These are phyloP conservation scores for Macquaria ambigua DNA, from an alignment of 2,113 vertebrate genomes.

Conservation along the genomic window DNA sequence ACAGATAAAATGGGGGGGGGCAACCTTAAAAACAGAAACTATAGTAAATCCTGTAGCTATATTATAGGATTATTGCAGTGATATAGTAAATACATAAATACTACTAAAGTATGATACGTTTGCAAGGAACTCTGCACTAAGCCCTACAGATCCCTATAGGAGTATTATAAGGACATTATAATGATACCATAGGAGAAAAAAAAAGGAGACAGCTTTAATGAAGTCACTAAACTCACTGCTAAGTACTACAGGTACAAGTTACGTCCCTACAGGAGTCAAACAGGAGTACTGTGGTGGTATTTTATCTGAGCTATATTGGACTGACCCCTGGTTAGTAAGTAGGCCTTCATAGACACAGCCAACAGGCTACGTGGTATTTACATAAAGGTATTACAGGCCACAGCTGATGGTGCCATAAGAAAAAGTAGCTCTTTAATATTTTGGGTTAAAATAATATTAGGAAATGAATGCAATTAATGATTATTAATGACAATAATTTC, in stretches of 20 bases:
- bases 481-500: not conserved
- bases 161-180: not conserved
- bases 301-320: not conserved
- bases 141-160: conserved; percentile 23
- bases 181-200: conserved; percentile 9
- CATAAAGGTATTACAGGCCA: not conserved
- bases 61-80: conserved; percentile 46
- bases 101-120: not conserved
- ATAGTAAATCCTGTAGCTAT: conserved; percentile 26
- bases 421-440: not conserved
- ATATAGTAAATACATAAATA: conserved; percentile 34
- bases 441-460: no score
- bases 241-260: not conserved
- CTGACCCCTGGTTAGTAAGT: not conserved
- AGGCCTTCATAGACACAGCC: conserved; percentile 16
- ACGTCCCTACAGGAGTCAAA: conserved; percentile 3
- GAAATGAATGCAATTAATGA: not conserved
- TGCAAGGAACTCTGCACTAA: not conserved
- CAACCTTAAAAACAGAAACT: not conserved
- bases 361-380: not conserved
- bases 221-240: conserved; percentile 22
- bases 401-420: not conserved
- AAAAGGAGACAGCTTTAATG: conserved; percentile 30
- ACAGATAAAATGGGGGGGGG: conserved; percentile 24
- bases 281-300: not conserved